Evolutionary conservation across 2,888 invertebrate species (phyloP), one percentile per base, ranked within the genome.

Genomic region (Microctonus hyperodae): DNA sequence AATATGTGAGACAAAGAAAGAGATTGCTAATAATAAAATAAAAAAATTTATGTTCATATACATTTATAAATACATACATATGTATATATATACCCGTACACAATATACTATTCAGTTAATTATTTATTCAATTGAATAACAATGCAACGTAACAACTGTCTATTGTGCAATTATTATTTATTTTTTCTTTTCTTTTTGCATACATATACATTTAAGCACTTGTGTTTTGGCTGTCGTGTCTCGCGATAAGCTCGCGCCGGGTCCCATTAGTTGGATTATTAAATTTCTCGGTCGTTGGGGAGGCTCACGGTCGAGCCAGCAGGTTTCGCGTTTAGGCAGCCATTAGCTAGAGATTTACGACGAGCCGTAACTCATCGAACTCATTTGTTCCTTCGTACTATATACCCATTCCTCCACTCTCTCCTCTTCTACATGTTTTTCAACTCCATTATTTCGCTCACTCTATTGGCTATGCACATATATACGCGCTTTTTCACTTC

Each of bases 351-450:
- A 83, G 83, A 83, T 83, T 83, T 83, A 83, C 83, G 81, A 78
- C 79, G 76, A 78, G 83, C 78, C 83, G 82, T 83, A 83, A 83
- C 81, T 83, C 83, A 83, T 83, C 82, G 79, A 80, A 79, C 82
- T 81, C 81, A 81, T 83, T 83, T 83, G 80, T 81, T 81, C 79
- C 79, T 79, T 77, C 72, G 67, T 60, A 48, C 64, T 50, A 51
- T 56, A 56, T 66, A 56, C 67, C 58, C 66, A n/a, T 67, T 70
- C 67, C 69, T 63, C 72, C 64, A 71, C 70, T 70, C 69, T 22
- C 57, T 66, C 53, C 64, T 55, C 51, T 37, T 37, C 60, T 13
- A 58, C 68, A 67, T 67, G 61, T 66, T 68, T 68, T 48, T 69
- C 69, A 23, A 51, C n/a, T 60, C 53, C 59, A 58, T 64, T 53